These are phyloP conservation scores for Tenthredo notha DNA, from an alignment of 2,888 invertebrate species.

Conservation along the genomic window DNA sequence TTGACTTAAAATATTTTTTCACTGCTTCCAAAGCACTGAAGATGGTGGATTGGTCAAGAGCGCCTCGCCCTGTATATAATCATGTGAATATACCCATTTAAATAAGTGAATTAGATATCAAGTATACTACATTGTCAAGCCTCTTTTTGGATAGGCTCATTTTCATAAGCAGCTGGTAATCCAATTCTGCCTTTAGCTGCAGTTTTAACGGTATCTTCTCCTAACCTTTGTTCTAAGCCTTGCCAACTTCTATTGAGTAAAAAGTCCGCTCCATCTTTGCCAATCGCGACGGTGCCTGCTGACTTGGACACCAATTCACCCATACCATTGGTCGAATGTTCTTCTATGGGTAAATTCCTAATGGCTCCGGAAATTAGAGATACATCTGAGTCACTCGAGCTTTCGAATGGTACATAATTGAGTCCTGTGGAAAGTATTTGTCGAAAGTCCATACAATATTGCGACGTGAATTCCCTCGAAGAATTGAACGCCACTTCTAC, in stretches of 20 bases:
- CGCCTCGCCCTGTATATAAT: neutral
- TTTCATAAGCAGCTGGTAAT: conserved; percentile 86
- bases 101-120: neutral
- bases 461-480: conserved; percentile 79
- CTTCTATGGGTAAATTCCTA: conserved; percentile 76
- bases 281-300: conserved; percentile 77
- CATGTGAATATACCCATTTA: neutral
- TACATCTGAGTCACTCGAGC: conserved; percentile 81
- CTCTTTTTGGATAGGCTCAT: conserved; percentile 76
- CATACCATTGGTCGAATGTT: conserved; percentile 75
- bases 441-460: conserved; percentile 88
- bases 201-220: conserved; percentile 85
- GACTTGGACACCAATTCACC: conserved; percentile 65
- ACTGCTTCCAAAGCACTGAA: neutral
- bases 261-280: conserved; percentile 83
- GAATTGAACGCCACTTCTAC: conserved; percentile 91
- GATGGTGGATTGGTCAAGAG: neutral
- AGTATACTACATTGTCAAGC: conserved; percentile 5
- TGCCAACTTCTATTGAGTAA: conserved; percentile 88
- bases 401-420: conserved; percentile 78
- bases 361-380: conserved; percentile 89
- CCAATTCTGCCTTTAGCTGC: conserved; percentile 88
- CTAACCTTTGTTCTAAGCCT: conserved; percentile 91
- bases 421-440: conserved; percentile 85
- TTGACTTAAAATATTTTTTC: neutral